Evolutionary conservation across 2,113 vertebrate species (phyloP), one percentile per base, ranked within the genome.

Genomic region (Chaetops frenatus): DNA sequence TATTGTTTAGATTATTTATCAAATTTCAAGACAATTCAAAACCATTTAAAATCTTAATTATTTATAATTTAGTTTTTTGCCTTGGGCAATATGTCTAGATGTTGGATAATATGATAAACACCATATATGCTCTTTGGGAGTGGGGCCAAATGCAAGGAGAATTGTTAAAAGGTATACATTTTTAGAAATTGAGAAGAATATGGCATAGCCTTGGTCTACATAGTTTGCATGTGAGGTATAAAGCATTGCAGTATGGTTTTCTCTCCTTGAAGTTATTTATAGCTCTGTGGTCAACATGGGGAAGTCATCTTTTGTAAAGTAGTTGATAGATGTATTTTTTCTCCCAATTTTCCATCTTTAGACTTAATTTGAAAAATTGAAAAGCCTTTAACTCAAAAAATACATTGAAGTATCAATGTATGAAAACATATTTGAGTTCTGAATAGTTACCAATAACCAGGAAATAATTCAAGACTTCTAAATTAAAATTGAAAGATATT

Each of bases 11-110:
- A n/a, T 54, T 92, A 64, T 73, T 91, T 93, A 88, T 48, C 21
- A 90, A 86, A 40, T 19, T 94, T 81, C 38, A 73, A 93, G 15
- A 27, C 18, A 66, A 61, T 88, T 94, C 44, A 97, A 96, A 86
- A 45, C 28, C 38, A 84, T 88, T 50, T n/a, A 69, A 82, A 94
- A 70, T 61, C 15, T 78, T 73, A 44, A 80, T 77, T 81, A 58
- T 74, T 90, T 77, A 66, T 71, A 44, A 79, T 76, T 88, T 70
- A 82, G 18, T 83, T 40, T 23, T 51, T 81, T n/a, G 15, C 36
- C 70, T 82, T 18, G 2, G 42, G 29, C 53, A 79, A 31, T 9
- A 76, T 56, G 28, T 47, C 65, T 83, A 80, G 47, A 51, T 57
- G 62, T 27, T 0, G 0, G 36, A 58, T 64, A 78, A 56, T 29